Evolutionary conservation across 2,113 vertebrate species (phyloP).

Genomic region (Varanus komodoensis): DNA sequence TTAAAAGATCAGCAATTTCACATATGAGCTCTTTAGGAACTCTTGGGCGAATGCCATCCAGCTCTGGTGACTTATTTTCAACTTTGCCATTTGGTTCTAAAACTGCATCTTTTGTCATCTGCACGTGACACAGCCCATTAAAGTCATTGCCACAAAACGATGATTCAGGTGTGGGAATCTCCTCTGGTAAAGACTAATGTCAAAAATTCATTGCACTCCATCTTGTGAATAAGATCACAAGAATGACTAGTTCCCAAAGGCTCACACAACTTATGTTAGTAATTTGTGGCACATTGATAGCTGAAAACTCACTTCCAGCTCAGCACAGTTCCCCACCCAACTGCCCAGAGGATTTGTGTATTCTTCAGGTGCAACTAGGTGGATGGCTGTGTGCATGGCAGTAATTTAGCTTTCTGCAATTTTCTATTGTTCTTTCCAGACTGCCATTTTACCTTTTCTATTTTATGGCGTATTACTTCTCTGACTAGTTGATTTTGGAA

Average conservation of each 20-base stretch:
- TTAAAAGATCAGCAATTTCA: conserved; percentile 39
- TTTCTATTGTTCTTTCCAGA: not conserved
- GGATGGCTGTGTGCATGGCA: not conserved
- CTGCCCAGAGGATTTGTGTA: not conserved
- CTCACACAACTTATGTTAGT: not conserved
- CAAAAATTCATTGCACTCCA: not conserved
- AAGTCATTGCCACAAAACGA: not conserved
- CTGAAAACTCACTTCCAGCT: not conserved
- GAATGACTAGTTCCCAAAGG: not conserved
- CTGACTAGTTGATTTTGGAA: not conserved
- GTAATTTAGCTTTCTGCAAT: not conserved
- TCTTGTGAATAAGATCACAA: not conserved
- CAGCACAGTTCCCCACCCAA: not conserved
- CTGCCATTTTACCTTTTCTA: not conserved
- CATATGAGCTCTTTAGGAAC: conserved; percentile 27
- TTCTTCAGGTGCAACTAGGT: not conserved
- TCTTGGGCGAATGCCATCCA: conserved; percentile 22
- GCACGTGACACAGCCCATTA: not conserved
- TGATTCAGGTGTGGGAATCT: conserved; percentile 11
- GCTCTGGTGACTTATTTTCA: conserved; percentile 13
- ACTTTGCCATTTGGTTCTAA: conserved; percentile 23
- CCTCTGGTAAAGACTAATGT: not conserved
- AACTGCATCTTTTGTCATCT: not conserved
- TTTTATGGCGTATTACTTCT: not conserved
- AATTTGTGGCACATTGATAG: not conserved